These are phyloP conservation scores for Sebastiscus albofasciatus DNA, from an alignment of 2,797 vertebrate species.

Conservation along the genomic window DNA sequence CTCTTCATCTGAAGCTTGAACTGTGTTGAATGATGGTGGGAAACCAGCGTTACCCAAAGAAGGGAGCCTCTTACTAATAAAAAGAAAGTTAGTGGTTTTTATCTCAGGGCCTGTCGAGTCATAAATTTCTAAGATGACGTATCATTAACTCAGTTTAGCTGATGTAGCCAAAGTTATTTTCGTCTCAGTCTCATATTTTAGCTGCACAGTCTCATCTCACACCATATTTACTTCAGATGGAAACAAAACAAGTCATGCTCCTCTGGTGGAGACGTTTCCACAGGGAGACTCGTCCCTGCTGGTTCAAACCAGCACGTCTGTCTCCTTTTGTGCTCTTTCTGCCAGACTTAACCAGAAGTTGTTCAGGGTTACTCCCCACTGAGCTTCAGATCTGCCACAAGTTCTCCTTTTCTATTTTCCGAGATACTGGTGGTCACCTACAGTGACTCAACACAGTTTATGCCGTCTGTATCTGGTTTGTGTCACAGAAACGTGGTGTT, in stretches of 20 bases:
- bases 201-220: slow-evolving; percentile 28
- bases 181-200: slow-evolving; percentile 14
- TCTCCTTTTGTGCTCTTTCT: neutral
- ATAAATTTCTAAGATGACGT: slow-evolving; percentile 33
- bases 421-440: slow-evolving; percentile 14
- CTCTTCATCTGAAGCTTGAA: neutral
- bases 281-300: slow-evolving; percentile 11
- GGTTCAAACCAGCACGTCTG: slow-evolving; percentile 22
- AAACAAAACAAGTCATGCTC: slow-evolving; percentile 52
- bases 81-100: slow-evolving; percentile 26
- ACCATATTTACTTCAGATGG: slow-evolving; percentile 46
- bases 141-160: slow-evolving; percentile 49
- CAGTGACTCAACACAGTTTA: slow-evolving; percentile 23
- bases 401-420: slow-evolving; percentile 57
- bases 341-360: slow-evolving; percentile 16
- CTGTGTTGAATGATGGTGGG: neutral
- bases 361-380: neutral
- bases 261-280: slow-evolving; percentile 33
- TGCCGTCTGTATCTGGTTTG: neutral
- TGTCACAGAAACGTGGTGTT: neutral
- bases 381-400: slow-evolving; percentile 34
- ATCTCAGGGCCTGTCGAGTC: slow-evolving; percentile 24
- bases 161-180: slow-evolving; percentile 44
- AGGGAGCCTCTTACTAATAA: slow-evolving; percentile 20
- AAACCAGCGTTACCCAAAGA: neutral